A percentile compares a stretch with the other conserved stretches of the same genome.
These are phyloP conservation scores for Antechinus stuartii DNA, from an alignment of 2,113 vertebrate species.

Conservation along the genomic window DNA sequence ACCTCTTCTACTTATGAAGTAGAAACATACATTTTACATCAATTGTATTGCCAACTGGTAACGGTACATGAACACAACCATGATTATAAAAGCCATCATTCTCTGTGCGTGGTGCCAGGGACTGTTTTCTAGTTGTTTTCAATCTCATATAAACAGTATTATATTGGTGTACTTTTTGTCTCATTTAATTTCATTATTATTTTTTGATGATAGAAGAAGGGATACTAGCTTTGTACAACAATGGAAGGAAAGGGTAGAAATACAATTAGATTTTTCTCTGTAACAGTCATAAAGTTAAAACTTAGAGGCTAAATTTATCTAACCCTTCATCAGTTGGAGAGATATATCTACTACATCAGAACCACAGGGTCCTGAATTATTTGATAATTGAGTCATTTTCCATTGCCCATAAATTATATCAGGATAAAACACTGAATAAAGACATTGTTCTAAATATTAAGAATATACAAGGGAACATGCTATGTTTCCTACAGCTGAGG, in stretches of 20 bases:
- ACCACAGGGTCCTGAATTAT: not conserved
- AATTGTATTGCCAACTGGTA: not conserved
- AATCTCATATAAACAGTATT: not conserved
- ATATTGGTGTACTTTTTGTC: not conserved
- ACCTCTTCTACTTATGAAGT: not conserved
- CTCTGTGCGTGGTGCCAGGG: not conserved
- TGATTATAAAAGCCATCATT: not conserved
- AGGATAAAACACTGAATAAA: not conserved
- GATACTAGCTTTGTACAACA: not conserved
- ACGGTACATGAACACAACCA: slow-evolving; percentile 33
- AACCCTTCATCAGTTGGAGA: not conserved
- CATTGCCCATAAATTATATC: not conserved
- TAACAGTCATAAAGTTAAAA: slow-evolving; percentile 3
- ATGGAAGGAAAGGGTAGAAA: slow-evolving; percentile 31
- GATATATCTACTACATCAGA: not conserved
- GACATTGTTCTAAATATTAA: not conserved
- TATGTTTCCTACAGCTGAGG: not conserved
- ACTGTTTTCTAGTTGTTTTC: slow-evolving; percentile 21
- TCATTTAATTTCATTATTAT: slow-evolving; percentile 10
- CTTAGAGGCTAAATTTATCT: not conserved
- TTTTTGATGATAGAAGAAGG: slow-evolving; percentile 1
- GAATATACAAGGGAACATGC: not conserved
- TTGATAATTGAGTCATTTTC: not conserved
- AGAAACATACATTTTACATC: slow-evolving; percentile 15
- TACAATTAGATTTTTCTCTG: not conserved